Evolutionary conservation across 2,888 invertebrate genomes (phyloP).

Genomic region (Rhodophaea formosa): DNA sequence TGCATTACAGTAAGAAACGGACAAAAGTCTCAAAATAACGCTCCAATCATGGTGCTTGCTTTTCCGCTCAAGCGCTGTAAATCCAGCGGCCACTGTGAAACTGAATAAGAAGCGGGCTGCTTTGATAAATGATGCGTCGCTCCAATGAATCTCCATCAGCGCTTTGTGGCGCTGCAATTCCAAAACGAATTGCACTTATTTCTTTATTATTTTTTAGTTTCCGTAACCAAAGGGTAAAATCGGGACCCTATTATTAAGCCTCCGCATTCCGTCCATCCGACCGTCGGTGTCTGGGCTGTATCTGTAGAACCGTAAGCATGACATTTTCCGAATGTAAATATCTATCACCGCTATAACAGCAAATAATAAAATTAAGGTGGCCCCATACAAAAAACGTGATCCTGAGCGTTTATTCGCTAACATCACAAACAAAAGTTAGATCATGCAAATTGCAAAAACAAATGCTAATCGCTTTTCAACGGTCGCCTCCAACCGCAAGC

Average conservation of each 20-base stretch:
- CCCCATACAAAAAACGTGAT: no score
- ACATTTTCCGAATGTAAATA: no score
- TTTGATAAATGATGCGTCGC: conserved; percentile 71
- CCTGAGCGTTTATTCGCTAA: no score
- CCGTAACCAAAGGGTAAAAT: no score
- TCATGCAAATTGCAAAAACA: no score
- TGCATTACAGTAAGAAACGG: conserved; percentile 14
- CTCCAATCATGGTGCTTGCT: conserved; percentile 50
- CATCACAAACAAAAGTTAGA: no score
- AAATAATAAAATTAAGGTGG: no score
- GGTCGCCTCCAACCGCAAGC: conserved; percentile 11
- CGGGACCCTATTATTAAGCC: no score
- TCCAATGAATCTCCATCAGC: conserved; percentile 75
- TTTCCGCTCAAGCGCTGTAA: conserved; percentile 53
- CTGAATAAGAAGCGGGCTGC: conserved; percentile 56
- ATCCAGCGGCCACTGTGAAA: conserved; percentile 57
- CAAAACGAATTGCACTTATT: conserved; percentile 61
- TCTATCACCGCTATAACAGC: no score
- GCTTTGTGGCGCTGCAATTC: conserved; percentile 59
- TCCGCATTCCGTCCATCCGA: no score
- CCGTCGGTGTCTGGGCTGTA: no score
- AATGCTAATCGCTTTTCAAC: not conserved
- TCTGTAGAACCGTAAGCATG: no score
- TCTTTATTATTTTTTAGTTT: conserved; percentile 41
- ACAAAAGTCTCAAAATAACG: conserved; percentile 47